Conservation (phyloP, 2,113 vertebrate genomes). For the Tyrannus savana region DNA sequence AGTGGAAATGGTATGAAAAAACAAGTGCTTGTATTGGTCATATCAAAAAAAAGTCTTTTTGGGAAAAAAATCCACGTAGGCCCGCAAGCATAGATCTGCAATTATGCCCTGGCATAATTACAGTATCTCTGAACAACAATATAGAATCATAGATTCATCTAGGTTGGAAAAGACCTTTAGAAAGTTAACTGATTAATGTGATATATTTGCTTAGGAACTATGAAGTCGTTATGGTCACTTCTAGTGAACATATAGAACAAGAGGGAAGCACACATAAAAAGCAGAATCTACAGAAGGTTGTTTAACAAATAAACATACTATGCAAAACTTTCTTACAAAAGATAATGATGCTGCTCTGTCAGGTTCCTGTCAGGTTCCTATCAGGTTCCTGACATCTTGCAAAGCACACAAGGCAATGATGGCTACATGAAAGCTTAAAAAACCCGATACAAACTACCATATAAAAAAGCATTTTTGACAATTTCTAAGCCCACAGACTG, state of each 20-base stretch:
- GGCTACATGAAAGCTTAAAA: neutral
- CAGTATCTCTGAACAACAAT: neutral
- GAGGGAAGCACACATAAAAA: neutral
- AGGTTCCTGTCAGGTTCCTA: neutral
- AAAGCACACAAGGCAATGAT: neutral
- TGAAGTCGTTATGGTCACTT: neutral
- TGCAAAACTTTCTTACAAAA: neutral
- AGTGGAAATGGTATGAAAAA: neutral
- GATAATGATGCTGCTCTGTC: neutral
- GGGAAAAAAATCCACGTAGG: neutral
- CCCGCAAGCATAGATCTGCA: neutral
- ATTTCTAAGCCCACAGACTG: neutral
- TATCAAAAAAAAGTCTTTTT: neutral
- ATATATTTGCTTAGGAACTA: neutral
- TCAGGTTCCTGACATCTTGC: neutral
- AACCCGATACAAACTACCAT: neutral
- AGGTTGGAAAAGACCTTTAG: neutral
- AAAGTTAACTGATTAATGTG: fast-evolving
- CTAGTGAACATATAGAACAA: neutral
- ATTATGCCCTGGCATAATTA: neutral
- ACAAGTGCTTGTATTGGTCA: neutral
- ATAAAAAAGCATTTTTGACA: neutral
- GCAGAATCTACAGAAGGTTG: neutral
- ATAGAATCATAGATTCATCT: neutral
- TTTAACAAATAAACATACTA: neutral